These are phyloP conservation scores for Erethizon dorsatum DNA, from an alignment of 2,797 vertebrate genomes.

Conservation along the genomic window DNA sequence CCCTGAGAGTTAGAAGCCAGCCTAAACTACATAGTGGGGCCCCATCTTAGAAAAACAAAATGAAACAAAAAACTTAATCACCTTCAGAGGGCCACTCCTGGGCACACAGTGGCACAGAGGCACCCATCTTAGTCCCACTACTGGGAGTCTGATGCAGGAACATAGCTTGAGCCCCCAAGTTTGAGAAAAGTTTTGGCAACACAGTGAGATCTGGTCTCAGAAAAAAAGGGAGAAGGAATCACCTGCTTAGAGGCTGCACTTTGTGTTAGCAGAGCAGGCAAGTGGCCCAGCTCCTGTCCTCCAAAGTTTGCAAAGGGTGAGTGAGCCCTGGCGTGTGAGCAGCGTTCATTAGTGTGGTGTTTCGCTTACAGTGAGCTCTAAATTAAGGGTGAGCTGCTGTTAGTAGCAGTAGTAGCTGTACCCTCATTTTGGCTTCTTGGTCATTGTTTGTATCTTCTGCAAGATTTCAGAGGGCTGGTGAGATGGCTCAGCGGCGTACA, in stretches of 20 bases:
- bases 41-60: neutral
- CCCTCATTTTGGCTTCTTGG: neutral
- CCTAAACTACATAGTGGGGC: neutral
- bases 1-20: neutral
- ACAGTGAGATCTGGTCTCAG: neutral
- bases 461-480: neutral
- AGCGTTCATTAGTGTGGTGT: neutral
- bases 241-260: neutral
- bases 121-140: neutral
- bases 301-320: neutral
- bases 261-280: neutral
- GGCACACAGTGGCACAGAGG: neutral
- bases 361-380: neutral
- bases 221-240: neutral
- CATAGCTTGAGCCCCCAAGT: neutral
- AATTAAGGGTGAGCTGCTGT: neutral
- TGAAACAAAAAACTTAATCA: neutral
- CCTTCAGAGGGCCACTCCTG: neutral
- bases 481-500: no score
- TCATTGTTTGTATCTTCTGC: neutral
- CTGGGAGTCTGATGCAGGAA: neutral
- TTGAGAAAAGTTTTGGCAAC: neutral
- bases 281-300: neutral
- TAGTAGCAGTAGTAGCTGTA: neutral
- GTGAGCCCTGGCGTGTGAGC: neutral